phyloP scores from a whole-genome alignment of 2,113 vertebrate genomes.

The Chrysochloris asiatica region DNA sequence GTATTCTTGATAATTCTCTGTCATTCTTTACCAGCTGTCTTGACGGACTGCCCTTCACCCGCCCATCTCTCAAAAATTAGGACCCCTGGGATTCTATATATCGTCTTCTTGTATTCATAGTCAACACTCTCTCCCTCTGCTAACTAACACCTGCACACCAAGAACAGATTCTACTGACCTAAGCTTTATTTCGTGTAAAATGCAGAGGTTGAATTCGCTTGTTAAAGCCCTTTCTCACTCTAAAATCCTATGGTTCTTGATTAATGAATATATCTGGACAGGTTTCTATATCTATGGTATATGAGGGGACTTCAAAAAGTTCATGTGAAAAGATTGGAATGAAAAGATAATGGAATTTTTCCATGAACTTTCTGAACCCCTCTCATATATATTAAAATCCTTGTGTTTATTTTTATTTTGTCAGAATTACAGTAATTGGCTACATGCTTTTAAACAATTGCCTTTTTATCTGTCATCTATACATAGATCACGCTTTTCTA shows the following conservation, averaged over 20 bases:
- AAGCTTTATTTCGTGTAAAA: background rate
- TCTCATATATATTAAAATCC: background rate
- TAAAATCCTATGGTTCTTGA: background rate
- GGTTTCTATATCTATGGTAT: background rate
- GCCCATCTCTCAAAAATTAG: background rate
- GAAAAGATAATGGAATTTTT: too few relatives aligned
- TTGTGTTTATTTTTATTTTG: constrained; percentile 5
- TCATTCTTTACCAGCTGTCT: background rate
- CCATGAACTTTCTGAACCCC: too few relatives aligned
- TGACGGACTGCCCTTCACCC: too few relatives aligned
- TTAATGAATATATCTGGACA: too few relatives aligned
- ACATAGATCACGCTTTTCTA: background rate
- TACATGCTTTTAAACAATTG: background rate
- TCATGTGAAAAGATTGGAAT: too few relatives aligned
- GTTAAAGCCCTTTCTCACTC: background rate
- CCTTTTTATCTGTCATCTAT: background rate
- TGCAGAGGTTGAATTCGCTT: background rate
- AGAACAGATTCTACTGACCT: background rate
- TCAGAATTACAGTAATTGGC: background rate
- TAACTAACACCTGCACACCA: background rate
- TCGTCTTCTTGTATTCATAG: background rate
- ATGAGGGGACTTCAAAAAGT: background rate
- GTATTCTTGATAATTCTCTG: background rate
- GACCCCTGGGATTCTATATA: background rate
- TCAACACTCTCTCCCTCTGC: background rate